Percentiles rank a stretch among this genome's conserved stretches.
Evolutionary conservation across 2,113 vertebrate genomes (phyloP).

Genomic region (Silurus glanis): DNA sequence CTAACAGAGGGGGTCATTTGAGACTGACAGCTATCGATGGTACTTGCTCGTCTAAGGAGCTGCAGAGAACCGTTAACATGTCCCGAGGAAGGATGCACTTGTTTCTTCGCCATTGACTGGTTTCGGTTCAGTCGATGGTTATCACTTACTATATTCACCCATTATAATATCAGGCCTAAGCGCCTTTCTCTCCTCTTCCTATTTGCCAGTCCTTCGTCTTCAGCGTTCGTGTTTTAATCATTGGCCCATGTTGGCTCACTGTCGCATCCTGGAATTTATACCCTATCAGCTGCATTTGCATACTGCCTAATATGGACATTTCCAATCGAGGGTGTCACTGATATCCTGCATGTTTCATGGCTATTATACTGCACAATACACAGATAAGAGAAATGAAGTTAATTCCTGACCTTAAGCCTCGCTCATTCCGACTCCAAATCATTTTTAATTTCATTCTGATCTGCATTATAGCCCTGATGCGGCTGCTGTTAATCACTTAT

Average conservation of each 20-base stretch:
- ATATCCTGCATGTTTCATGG: conserved; percentile 63
- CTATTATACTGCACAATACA: conserved; percentile 62
- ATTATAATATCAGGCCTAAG: conserved; percentile 58
- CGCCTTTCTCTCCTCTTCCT: conserved; percentile 33
- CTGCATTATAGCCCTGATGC: conserved; percentile 40
- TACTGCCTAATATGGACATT: conserved; percentile 77
- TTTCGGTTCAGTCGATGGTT: conserved; percentile 65
- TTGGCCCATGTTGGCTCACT: conserved; percentile 68
- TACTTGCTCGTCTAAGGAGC: conserved; percentile 34
- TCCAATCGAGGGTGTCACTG: conserved; percentile 72
- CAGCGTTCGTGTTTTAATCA: conserved; percentile 72
- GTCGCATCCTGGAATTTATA: conserved; percentile 73
- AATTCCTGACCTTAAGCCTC: conserved; percentile 72
- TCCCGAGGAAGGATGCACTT: conserved; percentile 56
- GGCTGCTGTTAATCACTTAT: conserved; percentile 45
- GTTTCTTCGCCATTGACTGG: conserved; percentile 62
- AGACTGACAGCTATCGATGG: conserved; percentile 69
- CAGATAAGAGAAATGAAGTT: conserved; percentile 72
- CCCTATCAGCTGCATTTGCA: conserved; percentile 75
- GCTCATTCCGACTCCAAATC: conserved; percentile 56
- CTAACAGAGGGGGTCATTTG: conserved; percentile 58
- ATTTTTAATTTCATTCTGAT: conserved; percentile 59
- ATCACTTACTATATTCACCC: conserved; percentile 65
- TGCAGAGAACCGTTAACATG: conserved; percentile 40
- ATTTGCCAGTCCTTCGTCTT: conserved; percentile 48